Conservation (phyloP, 2,888 invertebrate species). For the Nephrocerus scutellatus region DNA sequence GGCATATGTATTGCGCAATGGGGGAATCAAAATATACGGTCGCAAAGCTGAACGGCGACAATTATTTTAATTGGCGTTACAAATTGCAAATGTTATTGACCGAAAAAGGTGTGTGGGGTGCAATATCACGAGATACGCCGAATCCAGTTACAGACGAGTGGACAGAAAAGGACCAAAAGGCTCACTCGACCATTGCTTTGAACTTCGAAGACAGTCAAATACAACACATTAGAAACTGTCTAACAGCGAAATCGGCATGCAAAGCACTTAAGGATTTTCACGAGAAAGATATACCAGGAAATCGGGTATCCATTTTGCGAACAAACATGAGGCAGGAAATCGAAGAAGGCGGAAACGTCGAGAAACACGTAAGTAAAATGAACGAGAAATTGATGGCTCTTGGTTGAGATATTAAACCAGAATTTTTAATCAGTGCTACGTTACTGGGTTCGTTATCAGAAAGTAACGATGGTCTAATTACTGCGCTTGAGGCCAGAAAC, state of each 20-base stretch:
- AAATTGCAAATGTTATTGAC: no score
- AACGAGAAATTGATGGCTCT: constrained; percentile 13
- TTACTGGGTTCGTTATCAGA: constrained; percentile 12
- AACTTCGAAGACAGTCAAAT: constrained; percentile 14
- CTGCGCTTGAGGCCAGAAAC: constrained; percentile 17
- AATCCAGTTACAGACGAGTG: constrained; percentile 2
- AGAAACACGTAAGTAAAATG: constrained; percentile 15
- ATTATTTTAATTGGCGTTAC: no score
- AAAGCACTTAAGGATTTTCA: constrained; percentile 14
- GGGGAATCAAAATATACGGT: no score
- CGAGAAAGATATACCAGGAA: constrained; percentile 11
- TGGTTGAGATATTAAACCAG: constrained; percentile 9
- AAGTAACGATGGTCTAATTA: constrained; percentile 19
- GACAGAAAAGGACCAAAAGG: constrained; percentile 9
- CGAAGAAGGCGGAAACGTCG: constrained; percentile 17
- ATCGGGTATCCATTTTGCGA: constrained; percentile 19
- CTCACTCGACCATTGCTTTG: constrained; percentile 14
- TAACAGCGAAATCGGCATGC: constrained; percentile 11
- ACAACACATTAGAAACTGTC: constrained; percentile 10
- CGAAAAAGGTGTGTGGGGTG: no score
- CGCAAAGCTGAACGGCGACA: no score
- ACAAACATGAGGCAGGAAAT: constrained; percentile 14
- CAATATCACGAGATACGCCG: no score
- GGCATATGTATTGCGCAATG: no score
- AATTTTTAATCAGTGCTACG: constrained; percentile 14